phyloP scores from a whole-genome alignment of 2,113 vertebrate species.

The Lepisosteus oculatus region DNA sequence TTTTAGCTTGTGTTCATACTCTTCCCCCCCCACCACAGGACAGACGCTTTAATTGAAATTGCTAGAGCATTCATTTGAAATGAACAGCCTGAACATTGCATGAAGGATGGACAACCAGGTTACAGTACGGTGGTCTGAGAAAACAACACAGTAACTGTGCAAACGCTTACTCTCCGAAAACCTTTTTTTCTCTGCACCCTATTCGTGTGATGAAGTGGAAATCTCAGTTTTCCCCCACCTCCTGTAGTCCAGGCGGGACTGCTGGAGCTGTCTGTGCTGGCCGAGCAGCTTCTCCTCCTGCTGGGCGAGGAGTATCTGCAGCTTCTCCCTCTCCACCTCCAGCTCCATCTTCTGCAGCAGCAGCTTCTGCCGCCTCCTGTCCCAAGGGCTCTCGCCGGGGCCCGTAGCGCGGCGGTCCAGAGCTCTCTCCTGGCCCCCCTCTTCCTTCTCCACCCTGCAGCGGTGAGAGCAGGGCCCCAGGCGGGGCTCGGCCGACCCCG shows the following conservation, averaged over 20 bases:
- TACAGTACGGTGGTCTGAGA: too few relatives aligned
- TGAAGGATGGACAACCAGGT: too few relatives aligned
- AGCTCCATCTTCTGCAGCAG: conserved; percentile 89
- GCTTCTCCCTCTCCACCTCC: conserved; percentile 82
- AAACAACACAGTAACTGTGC: too few relatives aligned
- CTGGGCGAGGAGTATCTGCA: conserved; percentile 78
- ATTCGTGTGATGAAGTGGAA: too few relatives aligned
- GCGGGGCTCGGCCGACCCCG: conserved; percentile 8
- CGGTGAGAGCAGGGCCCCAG: conserved; percentile 8
- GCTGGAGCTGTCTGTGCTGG: conserved; percentile 78
- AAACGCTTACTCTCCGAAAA: too few relatives aligned
- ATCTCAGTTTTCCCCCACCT: conserved; percentile 52
- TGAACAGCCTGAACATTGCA: too few relatives aligned
- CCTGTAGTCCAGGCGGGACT: conserved; percentile 69
- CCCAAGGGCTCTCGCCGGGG: conserved; percentile 56
- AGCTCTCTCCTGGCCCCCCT: neutral
- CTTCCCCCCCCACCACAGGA: too few relatives aligned
- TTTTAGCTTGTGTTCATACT: too few relatives aligned
- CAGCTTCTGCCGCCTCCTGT: conserved; percentile 77
- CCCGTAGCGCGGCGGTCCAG: conserved; percentile 14
- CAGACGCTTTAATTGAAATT: too few relatives aligned
- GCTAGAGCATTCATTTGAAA: too few relatives aligned
- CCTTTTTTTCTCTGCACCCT: too few relatives aligned
- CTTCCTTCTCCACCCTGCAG: neutral
- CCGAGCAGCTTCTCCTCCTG: conserved; percentile 80